phyloP scores from a whole-genome alignment of 2,113 vertebrate genomes.

The Crotophaga sulcirostris region DNA sequence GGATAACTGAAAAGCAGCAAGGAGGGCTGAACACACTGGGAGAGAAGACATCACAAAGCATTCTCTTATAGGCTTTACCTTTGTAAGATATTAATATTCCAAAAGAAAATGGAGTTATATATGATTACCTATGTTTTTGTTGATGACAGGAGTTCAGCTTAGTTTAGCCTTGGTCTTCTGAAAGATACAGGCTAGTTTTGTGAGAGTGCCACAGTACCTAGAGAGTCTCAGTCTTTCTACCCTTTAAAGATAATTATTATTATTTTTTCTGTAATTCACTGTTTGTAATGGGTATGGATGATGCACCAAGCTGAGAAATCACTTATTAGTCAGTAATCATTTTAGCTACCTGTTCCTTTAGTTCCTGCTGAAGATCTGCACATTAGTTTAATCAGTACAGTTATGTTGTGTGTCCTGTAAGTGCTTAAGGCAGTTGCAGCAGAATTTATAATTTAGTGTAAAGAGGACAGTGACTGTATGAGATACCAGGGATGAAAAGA shows the following conservation, averaged over 20 bases:
- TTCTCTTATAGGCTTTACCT: not conserved
- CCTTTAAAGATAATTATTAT: not conserved
- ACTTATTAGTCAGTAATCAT: not conserved
- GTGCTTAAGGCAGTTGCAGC: fast-evolving
- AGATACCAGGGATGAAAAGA: not conserved
- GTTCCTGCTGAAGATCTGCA: not conserved
- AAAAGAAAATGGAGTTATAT: not conserved
- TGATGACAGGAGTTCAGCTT: not conserved
- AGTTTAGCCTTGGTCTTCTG: not conserved
- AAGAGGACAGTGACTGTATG: not conserved
- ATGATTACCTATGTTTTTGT: not conserved
- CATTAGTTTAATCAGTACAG: not conserved
- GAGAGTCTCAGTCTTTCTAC: not conserved
- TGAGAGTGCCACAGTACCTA: no score
- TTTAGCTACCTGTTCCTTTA: not conserved
- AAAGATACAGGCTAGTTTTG: not conserved
- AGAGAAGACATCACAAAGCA: not conserved
- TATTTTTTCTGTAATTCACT: not conserved
- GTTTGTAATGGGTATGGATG: not conserved
- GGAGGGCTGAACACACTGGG: not conserved
- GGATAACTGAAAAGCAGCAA: not conserved
- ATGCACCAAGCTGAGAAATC: not conserved
- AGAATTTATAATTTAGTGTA: not conserved
- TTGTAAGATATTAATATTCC: not conserved
- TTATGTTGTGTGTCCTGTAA: not conserved